A percentile compares a stretch with the other conserved stretches of the same genome.
These are phyloP conservation scores for Neelides sp. DNA, from an alignment of 1,140 invertebrate genomes.

Conservation along the genomic window DNA sequence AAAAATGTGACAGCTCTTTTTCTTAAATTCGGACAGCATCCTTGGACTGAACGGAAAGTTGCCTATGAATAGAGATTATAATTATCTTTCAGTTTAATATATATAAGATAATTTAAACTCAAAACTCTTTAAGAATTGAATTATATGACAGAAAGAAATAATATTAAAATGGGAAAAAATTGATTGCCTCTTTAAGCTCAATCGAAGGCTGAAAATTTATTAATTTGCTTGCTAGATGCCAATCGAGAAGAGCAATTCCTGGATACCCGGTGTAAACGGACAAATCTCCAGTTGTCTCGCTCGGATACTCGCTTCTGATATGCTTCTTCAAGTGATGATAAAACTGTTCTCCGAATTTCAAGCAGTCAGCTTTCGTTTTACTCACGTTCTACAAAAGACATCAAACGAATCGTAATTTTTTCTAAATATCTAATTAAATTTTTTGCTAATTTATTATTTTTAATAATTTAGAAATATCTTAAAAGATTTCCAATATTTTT, in stretches of 20 bases:
- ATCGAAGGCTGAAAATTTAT: too few species aligned
- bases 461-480: too few species aligned
- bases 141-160: neutral
- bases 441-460: too few species aligned
- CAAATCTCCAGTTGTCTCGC: constrained; percentile 36
- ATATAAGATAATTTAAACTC: constrained; percentile 1
- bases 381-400: too few species aligned
- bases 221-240: constrained; percentile 38
- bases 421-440: too few species aligned
- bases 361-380: too few species aligned
- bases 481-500: too few species aligned
- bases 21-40: constrained; percentile 41
- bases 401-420: too few species aligned
- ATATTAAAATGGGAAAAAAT: neutral
- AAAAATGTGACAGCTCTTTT: constrained; percentile 51
- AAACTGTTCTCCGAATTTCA: too few species aligned
- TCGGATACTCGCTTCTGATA: too few species aligned
- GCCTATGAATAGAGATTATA: neutral
- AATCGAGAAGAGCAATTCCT: constrained; percentile 44
- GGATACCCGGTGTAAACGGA: constrained; percentile 43
- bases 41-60: constrained; percentile 32
- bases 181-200: neutral
- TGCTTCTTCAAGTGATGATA: too few species aligned
- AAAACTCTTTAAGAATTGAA: neutral
- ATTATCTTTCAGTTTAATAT: neutral